phyloP scores from a whole-genome alignment of 2,797 vertebrate species.

The Pangasius larnaudii region DNA sequence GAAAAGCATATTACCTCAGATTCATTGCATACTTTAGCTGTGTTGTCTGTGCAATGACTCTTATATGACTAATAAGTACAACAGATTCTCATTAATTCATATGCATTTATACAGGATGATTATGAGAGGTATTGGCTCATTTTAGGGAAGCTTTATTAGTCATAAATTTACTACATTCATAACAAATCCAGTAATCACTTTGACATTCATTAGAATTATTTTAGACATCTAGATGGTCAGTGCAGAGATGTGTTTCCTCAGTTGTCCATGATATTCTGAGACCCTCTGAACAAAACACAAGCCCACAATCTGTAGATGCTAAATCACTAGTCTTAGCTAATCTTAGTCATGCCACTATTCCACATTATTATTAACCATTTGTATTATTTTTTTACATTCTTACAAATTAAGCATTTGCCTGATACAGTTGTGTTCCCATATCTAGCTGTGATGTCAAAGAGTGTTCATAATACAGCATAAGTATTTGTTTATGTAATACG shows the following conservation, averaged over 20 bases:
- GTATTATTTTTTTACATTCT: neutral
- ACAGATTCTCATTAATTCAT: neutral
- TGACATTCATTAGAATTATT: neutral
- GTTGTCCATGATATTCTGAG: neutral
- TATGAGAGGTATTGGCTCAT: neutral
- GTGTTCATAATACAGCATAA: neutral
- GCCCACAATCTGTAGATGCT: neutral
- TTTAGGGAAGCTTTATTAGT: neutral
- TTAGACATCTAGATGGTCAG: neutral
- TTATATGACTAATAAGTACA: neutral
- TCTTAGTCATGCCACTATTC: neutral
- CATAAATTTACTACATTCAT: neutral
- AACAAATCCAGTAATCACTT: neutral
- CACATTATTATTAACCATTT: neutral
- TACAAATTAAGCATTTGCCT: neutral
- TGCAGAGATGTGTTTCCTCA: neutral
- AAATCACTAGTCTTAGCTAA: neutral
- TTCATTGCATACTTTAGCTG: slow-evolving; percentile 56
- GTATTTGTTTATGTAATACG: too few species aligned
- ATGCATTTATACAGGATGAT: neutral
- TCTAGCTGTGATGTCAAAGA: neutral
- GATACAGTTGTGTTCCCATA: neutral
- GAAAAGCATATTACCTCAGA: slow-evolving; percentile 62
- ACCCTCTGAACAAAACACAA: neutral
- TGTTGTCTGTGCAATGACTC: neutral